Evolutionary conservation across 2,888 invertebrate genomes (phyloP), one percentile per base, ranked within the genome.

Genomic region (Catocala fraxini): DNA sequence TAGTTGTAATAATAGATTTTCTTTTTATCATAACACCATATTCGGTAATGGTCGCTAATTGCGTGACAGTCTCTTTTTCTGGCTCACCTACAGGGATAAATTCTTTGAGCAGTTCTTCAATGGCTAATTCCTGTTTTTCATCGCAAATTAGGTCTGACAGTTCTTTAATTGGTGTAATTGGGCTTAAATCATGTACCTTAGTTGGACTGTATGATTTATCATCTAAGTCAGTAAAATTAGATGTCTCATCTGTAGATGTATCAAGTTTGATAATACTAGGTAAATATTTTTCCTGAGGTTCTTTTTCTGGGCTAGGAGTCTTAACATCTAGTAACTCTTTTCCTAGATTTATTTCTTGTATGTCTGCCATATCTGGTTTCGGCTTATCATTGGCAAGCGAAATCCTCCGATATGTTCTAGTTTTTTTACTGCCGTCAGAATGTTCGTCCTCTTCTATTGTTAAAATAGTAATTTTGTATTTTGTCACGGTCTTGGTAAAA

Each of bases 311-410:
- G 34, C 35, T 51, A 35, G 13, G 12, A 7, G 7, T 12, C 35
- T 39, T 51, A 7, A 2, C 12, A 35, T 51, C 39, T 35, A 7
- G 35, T 35, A 35, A 12, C 34, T 13, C 25, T 63, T 56, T 86
- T 76, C 89, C 87, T 80, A 79, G 77, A 82, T 84, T 79, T 75
- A 84, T 84, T 83, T 85, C 85, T 83, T 75, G 83, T 64, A 73
- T 64, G 84, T 86, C 88, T 85, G 84, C 84, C 85, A 39, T 7
- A 6, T 10, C 33, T 6, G 42, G 33, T 10, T 68, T 52, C 5
- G 77, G 77, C 56, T 56, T 77, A 56, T 74, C 63, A 48, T 75
- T 63, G 4, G 65, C 58, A 0, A 75, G 59, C 6, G 65, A 66
- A 0, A 77, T 70, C 45, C 68, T 71, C 59, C 75, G 70, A 12